Evolutionary conservation across 2,888 invertebrate genomes (phyloP), one percentile per base, ranked within the genome.

Genomic region (Amblyjoppa proteus): DNA sequence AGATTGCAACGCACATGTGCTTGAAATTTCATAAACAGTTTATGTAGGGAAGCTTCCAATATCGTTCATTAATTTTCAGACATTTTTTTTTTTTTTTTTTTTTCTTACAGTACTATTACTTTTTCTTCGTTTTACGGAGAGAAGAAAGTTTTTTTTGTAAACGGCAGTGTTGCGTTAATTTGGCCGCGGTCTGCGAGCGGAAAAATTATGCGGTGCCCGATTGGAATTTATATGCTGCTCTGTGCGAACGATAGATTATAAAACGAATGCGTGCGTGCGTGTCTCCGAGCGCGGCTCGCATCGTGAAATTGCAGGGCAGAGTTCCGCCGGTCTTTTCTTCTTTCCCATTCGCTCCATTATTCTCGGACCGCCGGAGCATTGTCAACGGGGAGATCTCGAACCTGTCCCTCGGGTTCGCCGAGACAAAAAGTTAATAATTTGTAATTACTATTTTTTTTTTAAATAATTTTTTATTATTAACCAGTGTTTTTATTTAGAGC

Each of bases 401-500:
- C 41, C 7, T 7, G 34, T 34, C 41, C 41, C 41, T 41, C 41
- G 5, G 7, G 9, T 41, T 41, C 41, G 5, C 41, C 41, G 3
- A 41, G 41, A 41, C 56, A 20, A 56, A 56, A 20, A 25, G 20
- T 20, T 41, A 41, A 41, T 41, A 41, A 41, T 41, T 41, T 41
- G 5, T 9, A 11, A 41, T 41, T 41, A 41, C 5, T 0, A 41
- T 41, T 9, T 41, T 34, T 41, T 9, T 3, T 0, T 7, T 38
- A 0, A 9, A 20, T 20, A 20, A 20, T 20, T 41, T 41, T 41
- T 41, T 9, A 41, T 41, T 41, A 41, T 83, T 82, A 68, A 81
- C 79, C 74, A 84, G 76, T 77, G 49, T 41, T 82, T 84, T 81
- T 79, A 82, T 83, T 83, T 25, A 41, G 49, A 41, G 82, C 64